Conservation (phyloP, 2,797 vertebrate species). For the Numenius phaeopus region DNA sequence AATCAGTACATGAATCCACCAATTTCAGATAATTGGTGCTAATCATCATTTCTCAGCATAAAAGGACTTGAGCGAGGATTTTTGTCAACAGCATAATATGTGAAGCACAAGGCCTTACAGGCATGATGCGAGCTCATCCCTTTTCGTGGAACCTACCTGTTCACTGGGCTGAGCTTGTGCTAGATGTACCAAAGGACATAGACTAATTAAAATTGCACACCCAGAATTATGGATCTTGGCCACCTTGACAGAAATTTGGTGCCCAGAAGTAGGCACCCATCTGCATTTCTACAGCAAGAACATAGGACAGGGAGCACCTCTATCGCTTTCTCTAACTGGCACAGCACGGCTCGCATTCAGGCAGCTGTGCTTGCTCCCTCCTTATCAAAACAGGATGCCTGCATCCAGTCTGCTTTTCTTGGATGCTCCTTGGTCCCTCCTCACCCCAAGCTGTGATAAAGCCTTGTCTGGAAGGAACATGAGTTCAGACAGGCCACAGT, state of each 20-base stretch:
- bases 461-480: background rate
- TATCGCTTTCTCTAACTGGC: background rate
- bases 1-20: constrained; percentile 51
- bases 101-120: background rate
- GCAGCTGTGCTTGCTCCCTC: background rate
- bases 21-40: constrained; percentile 60
- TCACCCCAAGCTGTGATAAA: background rate
- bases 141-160: background rate
- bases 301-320: background rate
- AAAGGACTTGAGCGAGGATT: constrained; percentile 10
- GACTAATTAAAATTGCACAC: background rate
- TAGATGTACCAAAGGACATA: background rate
- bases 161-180: background rate
- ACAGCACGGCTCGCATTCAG: background rate
- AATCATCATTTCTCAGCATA: constrained; percentile 41
- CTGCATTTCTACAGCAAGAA: background rate
- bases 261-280: background rate
- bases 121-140: background rate
- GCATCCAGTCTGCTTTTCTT: background rate
- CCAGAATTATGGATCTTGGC: background rate
- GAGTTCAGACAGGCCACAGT: background rate
- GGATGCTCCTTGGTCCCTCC: background rate
- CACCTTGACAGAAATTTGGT: background rate
- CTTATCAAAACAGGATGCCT: background rate
- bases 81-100: background rate